Base-by-base conservation (phyloP, 2,113 vertebrate genomes). In the Fulmarus glacialis region DNA sequence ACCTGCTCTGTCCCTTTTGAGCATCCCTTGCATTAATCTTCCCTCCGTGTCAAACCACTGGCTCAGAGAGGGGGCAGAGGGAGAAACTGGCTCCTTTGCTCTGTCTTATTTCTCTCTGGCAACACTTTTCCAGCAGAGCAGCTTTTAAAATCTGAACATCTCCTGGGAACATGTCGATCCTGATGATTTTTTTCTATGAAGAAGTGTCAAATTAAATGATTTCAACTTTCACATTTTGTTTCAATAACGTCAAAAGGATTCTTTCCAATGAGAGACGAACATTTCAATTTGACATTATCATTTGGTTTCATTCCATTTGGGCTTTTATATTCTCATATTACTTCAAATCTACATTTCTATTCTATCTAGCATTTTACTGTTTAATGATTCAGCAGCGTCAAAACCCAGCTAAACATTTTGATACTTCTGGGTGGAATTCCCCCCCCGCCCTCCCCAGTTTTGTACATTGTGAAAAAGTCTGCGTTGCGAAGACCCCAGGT, bases 171-270 rank as follows among this genome's bases (percentile, higher is more conserved):
- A 56, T 48, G 92, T 95, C 60, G 68, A 95, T 97, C 89, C 83
- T 75, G 89, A 89, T 89, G 90, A 82, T 74, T 89, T 93, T 94
- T 95, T 95, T 87, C 90, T 78, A 56, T 36, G 86, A 83, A 92
- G 93, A 95, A 92, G 96, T 95, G 96, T 97, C 96, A 96, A 92
- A 96, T 93, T 89, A 93, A 96, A 95, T 96, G 89, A 95, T 93
- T 97, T 97, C 92, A 93, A 92, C 94, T 97, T 97, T 95, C 96
- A 92, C 94, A 87, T 96, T 97, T 95, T 82, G 72, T 95, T 95
- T 97, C 95, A 95, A 89, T 95, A 96, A 87, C 27, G 47, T 92
- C 1, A 20, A 45, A 89, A 89, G 50, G 86, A 85, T 91, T 93
- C 83, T 77, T 95, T 95, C 94, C 97, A 94, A 93, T 84, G 91